These are phyloP conservation scores for Ptychadena robeensis DNA, from an alignment of 2,797 vertebrate species.

Conservation along the genomic window DNA sequence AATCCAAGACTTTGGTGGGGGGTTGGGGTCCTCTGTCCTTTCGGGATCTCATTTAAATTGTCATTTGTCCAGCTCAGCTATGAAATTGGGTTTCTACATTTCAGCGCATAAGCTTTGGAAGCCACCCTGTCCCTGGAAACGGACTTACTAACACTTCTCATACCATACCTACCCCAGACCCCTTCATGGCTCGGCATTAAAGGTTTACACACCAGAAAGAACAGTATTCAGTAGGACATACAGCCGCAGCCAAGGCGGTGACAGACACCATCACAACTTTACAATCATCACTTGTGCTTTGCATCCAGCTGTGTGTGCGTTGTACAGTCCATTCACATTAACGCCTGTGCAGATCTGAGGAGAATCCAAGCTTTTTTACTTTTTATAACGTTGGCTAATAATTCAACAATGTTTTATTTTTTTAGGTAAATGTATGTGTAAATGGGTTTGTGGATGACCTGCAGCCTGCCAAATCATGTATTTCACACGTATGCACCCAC, in stretches of 20 bases:
- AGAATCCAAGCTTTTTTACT: background rate
- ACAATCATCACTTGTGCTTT: background rate
- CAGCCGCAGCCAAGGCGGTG: background rate
- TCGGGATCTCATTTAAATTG: background rate
- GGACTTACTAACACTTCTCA: background rate
- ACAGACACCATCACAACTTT: background rate
- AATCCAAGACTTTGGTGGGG: constrained; percentile 7
- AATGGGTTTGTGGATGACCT: background rate
- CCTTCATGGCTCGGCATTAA: background rate
- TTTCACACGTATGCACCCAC: background rate
- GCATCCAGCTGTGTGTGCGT: background rate
- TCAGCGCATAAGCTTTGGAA: constrained; percentile 18
- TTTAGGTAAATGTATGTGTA: background rate
- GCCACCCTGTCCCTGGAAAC: background rate
- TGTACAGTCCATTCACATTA: background rate
- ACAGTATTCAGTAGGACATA: background rate
- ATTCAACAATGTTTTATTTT: background rate
- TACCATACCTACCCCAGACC: too few species aligned
- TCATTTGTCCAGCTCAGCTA: background rate
- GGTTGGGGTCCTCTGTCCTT: constrained; percentile 12
- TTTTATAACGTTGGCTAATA: background rate
- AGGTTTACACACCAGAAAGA: background rate
- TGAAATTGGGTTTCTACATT: constrained; percentile 18
- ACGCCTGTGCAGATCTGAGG: background rate
- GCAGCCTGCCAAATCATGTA: background rate